Base-by-base conservation (phyloP, 2,888 invertebrate genomes). In the Drosophila prolongata region DNA sequence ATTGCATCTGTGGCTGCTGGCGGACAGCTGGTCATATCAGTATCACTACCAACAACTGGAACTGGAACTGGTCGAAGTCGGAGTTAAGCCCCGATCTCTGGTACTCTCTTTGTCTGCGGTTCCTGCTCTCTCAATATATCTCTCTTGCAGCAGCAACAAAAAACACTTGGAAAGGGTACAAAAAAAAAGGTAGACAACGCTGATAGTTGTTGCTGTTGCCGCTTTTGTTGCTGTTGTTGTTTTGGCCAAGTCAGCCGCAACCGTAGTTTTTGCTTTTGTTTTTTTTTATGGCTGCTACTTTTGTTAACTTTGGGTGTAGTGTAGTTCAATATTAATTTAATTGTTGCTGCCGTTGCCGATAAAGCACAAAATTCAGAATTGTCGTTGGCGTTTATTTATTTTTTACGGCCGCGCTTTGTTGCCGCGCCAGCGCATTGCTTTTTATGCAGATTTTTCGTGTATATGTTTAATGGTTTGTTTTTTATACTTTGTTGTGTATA, bases 21-120 rank as follows among this genome's bases (percentile, higher is more conserved):
- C 69, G 79, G 87, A 72, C 83, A 85, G 89, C 89, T 89, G 85
- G 77, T 73, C 81, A 79, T 80, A 73, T 71, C 78, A 70, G 69
- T 60, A 53, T 40, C 68, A 53, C 46, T 52, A 14, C 47, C 24
- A 19, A 72, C 72, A 70, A 73, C 78, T 72, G 71, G 60, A 77
- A 77, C 75, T 77, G 75, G 65, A 30, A 30, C 8, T 30, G 30
- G 19, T 30, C 10, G 47, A 10, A 47, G 30, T 47, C 57, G 65
- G 46, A 72, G 78, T 61, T 64, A 19, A 42, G 42, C 50, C 55
- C 70, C 70, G 79, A 79, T 65, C 75, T 76, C 75, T 76, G 50
- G 46, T 61, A 62, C 62, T 56, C 66, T 68, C 56, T 68, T 19
- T 37, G 44, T 53, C 50, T 38, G 35, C 19, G 65, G 50, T 37